Base-by-base conservation (phyloP, 1,140 invertebrate genomes). In the Drosophila punjabiensis region DNA sequence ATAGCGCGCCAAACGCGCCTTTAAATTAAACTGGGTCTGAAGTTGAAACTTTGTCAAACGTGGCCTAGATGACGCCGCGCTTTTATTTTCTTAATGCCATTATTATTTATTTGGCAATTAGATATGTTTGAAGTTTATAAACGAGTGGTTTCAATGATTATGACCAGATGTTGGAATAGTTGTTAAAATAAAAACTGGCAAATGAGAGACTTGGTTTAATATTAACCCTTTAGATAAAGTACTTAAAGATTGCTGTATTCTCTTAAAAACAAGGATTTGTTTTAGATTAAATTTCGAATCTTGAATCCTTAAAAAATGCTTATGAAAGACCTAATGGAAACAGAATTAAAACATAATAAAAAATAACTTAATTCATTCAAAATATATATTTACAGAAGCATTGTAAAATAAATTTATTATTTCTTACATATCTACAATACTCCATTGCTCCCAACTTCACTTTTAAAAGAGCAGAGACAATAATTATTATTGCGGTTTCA, bases 1-100 rank as follows among this genome's bases (percentile, higher is more conserved):
- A 67, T 64, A 33, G 35, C 30, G 32, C 9, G 35, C 47, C 39
- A 68, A 47, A 35, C 39, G 64, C 50, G 64, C 50, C 68, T 71
- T 69, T 11, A 58, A 69, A 56, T 62, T 32, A 74, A 74, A 74
- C 56, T 74, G 69, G 71, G 68, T 74, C 69, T 62, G 24, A 62
- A 74, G 45, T 62, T 53, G 35, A 73, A 52, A 61, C 68, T 43
- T 74, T 62, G 47, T 52, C 55, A 43, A 73, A 74, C 69, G 24
- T 73, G 67, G 67, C 67, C 70, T 73, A 48, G 20, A 74, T 74
- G 71, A 74, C 32, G 37, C 28, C 30, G 69, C 56, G 37, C 18
- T 74, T 73, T 61, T 58, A 24, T 41, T 35, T 50, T 55, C 24
- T 43, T 73, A 43, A 73, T 73, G 45, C 37, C 24, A 53, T 43